Conservation (phyloP, 2,797 vertebrate species). For the Betta splendens region DNA sequence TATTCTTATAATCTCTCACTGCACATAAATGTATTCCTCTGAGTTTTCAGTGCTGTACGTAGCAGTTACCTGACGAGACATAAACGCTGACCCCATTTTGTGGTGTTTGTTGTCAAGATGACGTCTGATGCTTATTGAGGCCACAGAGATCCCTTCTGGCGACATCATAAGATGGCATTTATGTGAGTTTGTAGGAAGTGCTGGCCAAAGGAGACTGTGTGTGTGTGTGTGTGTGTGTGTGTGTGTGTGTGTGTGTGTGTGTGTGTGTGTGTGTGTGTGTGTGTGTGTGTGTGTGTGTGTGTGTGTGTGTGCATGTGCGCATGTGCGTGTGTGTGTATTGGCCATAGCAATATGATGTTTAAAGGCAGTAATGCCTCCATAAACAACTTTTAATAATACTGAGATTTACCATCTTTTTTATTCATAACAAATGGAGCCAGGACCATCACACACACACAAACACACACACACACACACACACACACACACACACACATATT, state of each 20-base stretch:
- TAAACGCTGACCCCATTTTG: conserved; percentile 38
- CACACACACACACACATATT: conserved; percentile 3
- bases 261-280: too few species aligned
- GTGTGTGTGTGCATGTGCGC: too few species aligned
- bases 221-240: conserved; percentile 21
- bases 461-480: conserved; percentile 4
- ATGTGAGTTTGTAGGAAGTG: not conserved
- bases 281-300: too few species aligned
- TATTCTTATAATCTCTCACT: too few species aligned
- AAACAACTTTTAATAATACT: conserved; percentile 16
- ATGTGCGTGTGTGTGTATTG: too few species aligned
- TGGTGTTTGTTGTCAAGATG: conserved; percentile 22
- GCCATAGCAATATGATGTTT: not conserved
- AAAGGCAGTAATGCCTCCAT: conserved; percentile 8
- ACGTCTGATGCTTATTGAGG: conserved; percentile 24
- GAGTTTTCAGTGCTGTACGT: not conserved
- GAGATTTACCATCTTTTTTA: not conserved
- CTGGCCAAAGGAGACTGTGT: not conserved
- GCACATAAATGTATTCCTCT: too few species aligned
- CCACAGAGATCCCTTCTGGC: conserved; percentile 2
- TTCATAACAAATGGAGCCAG: too few species aligned
- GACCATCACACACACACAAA: conserved; percentile 11
- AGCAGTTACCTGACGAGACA: conserved; percentile 25
- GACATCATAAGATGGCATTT: conserved; percentile 38
- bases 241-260: too few species aligned